Evolutionary conservation across 2,797 vertebrate genomes (phyloP).

Genomic region (Fistularia tabacaria): DNA sequence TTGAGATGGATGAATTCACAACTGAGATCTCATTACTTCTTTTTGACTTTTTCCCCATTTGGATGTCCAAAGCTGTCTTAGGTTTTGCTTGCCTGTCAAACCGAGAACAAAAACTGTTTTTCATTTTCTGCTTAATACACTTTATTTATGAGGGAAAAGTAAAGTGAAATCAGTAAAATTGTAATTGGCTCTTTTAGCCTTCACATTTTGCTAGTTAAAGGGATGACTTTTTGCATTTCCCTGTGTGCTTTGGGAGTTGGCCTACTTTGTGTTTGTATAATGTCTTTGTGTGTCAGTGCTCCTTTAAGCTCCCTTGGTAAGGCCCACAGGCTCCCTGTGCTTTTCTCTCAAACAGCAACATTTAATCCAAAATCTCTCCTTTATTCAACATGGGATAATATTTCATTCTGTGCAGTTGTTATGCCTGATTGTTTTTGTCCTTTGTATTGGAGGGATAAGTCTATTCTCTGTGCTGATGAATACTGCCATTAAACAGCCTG

Average conservation of each 20-base stretch:
- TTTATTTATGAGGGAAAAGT: too few relatives aligned
- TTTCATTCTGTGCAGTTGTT: constrained; percentile 20
- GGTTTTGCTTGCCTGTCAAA: too few relatives aligned
- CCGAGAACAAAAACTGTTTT: too few relatives aligned
- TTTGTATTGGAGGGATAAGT: constrained; percentile 29
- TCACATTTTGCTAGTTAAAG: not conserved
- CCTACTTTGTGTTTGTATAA: constrained; percentile 54
- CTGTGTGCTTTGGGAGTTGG: constrained; percentile 44
- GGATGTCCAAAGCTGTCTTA: too few relatives aligned
- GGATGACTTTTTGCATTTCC: constrained; percentile 17
- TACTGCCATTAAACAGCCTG: constrained; percentile 48
- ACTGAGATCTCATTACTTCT: too few relatives aligned
- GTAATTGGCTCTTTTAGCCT: constrained; percentile 2
- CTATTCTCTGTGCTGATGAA: constrained; percentile 46
- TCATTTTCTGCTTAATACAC: too few relatives aligned
- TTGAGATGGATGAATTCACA: too few relatives aligned
- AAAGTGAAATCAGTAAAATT: not conserved
- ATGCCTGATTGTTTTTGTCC: constrained; percentile 4
- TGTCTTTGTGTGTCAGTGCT: constrained; percentile 25
- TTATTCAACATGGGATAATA: constrained; percentile 13
- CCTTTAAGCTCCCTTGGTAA: constrained; percentile 1
- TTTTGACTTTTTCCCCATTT: too few relatives aligned
- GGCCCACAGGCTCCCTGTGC: too few relatives aligned
- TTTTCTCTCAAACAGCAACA: too few relatives aligned
- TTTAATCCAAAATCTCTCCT: not conserved